Evolutionary conservation across 2,888 invertebrate genomes (phyloP), one percentile per base, ranked within the genome.

Genomic region (Netelia virgata): DNA sequence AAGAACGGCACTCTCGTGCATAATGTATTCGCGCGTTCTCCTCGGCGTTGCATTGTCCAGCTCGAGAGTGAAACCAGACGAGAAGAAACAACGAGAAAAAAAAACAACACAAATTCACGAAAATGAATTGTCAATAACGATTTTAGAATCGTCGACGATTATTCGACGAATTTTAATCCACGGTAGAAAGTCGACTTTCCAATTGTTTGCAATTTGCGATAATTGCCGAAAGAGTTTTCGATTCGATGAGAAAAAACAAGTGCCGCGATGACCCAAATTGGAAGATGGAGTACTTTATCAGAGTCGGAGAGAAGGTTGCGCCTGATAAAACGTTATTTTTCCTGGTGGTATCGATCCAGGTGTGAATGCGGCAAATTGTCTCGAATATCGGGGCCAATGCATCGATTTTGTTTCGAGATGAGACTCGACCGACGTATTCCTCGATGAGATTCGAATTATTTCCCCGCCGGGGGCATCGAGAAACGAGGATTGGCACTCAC

Each of bases 401-500:
- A 14, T 47, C 47, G 47, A 47, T 47, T 47, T 14, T 20, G 61
- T 55, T 36, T 36, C 55, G 36, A 64, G 63, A 74, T 66, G 53
- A 69, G 36, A 53, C 36, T 41, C 36, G 41, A 43, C 10, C n/a
- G 36, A 41, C 16, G 36, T 63, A 28, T 63, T 63, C 14, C n/a
- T 57, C 16, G 43, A 57, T 18, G 68, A 59, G 70, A 23, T 14
- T 68, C 72, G 55, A 80, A 77, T 80, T 73, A 80, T 84, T 84
- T 69, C 47, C 47, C 47, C 47, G 47, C 47, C 18, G 43, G 18
- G 18, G 55, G 18, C n/a, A 68, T 18, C 43, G 50, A 61, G 73
- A 63, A 73, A 80, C 64, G 76, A 84, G 75, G n/a, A 20, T 66
- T 69, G 77, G 83, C 77, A 72, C 76, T 77, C 63, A 66, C 53